Base-by-base conservation (phyloP, 2,888 invertebrate genomes). In the Chrysodeixis includens region DNA sequence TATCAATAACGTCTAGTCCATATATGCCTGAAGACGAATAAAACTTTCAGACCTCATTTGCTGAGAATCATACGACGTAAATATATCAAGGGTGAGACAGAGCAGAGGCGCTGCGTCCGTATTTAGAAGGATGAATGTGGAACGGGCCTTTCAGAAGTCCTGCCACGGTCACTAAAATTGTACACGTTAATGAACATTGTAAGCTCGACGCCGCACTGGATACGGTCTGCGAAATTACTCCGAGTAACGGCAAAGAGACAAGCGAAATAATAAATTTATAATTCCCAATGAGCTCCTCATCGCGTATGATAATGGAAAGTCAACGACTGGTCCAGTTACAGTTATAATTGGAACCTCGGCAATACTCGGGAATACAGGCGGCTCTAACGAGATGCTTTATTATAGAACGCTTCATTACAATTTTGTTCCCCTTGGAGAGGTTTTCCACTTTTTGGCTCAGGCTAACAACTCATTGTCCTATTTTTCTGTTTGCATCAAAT, bases 281-380 rank as follows among this genome's bases (percentile, higher is more conserved):
- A 92, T 86, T 86, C 86, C 66, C 75, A 77, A 81, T 82, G 74
- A 84, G 82, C 83, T 85, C 78, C 88, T 92, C 92, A 92, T 92
- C 85, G 76, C 74, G 81, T 92, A 91, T 92, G 89, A 90, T 92
- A 92, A 92, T 92, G 87, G 84, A 88, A 88, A 88, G 86, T 87
- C 86, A 86, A 88, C 87, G 82, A 82, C 80, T 86, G 78, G 82
- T 81, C 83, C 81, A 83, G 82, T 85, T 84, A 79, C 70, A 81
- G 77, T 85, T 85, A 84, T 85, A 83, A 84, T 85, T 80, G 76
- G 82, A 84, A 77, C 79, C 79, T 76, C 73, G 66, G 51, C 74
- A 70, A 76, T 72, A 66, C 30, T 57, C 30, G 66, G 69, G 66
- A 69, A 76, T 82, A 65, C 68, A 57, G 58, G 73, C 61, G 12